These are phyloP conservation scores for Willowsia nigromaculata DNA, from an alignment of 2,888 invertebrate species.

Conservation along the genomic window DNA sequence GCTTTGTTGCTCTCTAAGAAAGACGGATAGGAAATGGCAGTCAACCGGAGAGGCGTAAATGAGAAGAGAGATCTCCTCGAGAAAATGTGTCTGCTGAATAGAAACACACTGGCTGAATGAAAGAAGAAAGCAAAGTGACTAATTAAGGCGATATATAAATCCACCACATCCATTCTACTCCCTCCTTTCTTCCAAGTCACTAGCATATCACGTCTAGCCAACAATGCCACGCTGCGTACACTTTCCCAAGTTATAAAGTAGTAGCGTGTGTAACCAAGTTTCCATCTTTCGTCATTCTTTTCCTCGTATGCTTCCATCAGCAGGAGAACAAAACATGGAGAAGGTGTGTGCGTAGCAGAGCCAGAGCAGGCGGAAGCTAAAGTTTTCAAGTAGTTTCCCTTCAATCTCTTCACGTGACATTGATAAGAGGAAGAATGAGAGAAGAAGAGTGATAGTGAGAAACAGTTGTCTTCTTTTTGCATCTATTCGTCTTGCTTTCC, in stretches of 20 bases:
- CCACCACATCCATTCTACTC: constrained; percentile 53
- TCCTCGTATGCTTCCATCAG: background rate
- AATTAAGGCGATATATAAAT: constrained; percentile 68
- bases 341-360: background rate
- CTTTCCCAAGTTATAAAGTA: background rate
- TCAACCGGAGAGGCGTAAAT: constrained; percentile 70
- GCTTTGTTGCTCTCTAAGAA: constrained; percentile 59
- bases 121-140: constrained; percentile 63
- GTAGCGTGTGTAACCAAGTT: background rate
- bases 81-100: constrained; percentile 24
- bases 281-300: background rate
- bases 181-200: background rate
- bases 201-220: background rate
- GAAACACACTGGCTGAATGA: constrained; percentile 31
- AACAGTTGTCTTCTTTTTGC: constrained; percentile 50
- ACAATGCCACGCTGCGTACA: background rate
- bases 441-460: constrained; percentile 25
- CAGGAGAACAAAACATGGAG: constrained; percentile 21
- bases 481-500: constrained; percentile 26
- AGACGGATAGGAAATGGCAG: constrained; percentile 69
- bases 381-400: constrained; percentile 69
- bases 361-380: constrained; percentile 29
- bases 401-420: constrained; percentile 65
- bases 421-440: constrained; percentile 54
- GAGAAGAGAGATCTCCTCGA: constrained; percentile 49